Percentiles rank a stretch among this genome's conserved stretches.
phyloP scores from a whole-genome alignment of 2,113 vertebrate species.

The Perca flavescens region DNA sequence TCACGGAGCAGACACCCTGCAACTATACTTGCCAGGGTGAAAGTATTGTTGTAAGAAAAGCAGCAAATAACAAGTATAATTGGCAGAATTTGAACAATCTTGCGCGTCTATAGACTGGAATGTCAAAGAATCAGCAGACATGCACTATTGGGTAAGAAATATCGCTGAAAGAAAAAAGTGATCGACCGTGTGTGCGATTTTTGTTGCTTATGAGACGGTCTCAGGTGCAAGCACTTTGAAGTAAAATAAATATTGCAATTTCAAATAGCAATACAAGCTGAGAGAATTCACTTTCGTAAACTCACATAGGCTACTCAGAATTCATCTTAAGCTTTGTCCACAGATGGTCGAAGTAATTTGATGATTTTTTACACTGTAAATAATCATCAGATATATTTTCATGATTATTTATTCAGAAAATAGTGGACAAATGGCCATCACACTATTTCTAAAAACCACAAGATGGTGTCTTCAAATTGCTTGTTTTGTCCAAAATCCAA shows the following conservation, averaged over 20 bases:
- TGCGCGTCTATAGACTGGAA: background rate
- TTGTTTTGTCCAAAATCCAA: background rate
- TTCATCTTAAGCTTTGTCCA: background rate
- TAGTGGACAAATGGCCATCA: background rate
- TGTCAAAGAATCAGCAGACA: background rate
- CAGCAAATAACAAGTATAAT: conserved; percentile 7
- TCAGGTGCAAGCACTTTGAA: background rate
- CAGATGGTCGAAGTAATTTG: no score
- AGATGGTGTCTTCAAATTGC: background rate
- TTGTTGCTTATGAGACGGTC: background rate
- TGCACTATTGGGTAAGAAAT: background rate
- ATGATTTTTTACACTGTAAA: no score
- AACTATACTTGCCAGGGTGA: background rate
- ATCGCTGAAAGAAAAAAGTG: background rate
- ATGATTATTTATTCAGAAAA: background rate
- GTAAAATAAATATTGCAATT: background rate
- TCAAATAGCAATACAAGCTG: no score
- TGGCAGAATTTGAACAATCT: background rate
- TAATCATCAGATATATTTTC: no score
- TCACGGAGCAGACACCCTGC: conserved; percentile 9
- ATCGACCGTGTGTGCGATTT: background rate
- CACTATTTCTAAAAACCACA: background rate
- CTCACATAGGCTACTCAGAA: background rate
- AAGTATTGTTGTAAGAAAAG: background rate
- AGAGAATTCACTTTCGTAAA: background rate